Evolutionary conservation across 2,113 vertebrate genomes (phyloP).

Genomic region (Coreoperca whiteheadi): DNA sequence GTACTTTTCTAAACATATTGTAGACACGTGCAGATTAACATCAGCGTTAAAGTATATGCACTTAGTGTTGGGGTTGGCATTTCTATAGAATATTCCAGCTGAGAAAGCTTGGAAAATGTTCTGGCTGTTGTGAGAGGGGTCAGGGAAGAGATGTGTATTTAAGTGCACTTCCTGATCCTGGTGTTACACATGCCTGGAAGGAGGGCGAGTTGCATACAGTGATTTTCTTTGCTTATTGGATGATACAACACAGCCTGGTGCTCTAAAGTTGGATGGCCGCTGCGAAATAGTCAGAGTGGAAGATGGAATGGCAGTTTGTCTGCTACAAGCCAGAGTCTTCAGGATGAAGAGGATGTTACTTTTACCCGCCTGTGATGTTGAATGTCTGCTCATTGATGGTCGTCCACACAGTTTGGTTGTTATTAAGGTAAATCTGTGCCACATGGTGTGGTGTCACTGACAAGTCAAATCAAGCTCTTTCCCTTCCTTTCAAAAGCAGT

Average conservation of each 20-base stretch:
- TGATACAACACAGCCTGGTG: not conserved
- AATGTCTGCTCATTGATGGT: slow-evolving; percentile 16
- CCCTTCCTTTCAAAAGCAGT: not conserved
- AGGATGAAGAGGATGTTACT: not conserved
- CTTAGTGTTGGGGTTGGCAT: not conserved
- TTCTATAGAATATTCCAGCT: not conserved
- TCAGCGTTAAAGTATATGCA: not conserved
- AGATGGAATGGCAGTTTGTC: not conserved
- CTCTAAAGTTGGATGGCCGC: not conserved
- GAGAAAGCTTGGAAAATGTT: not conserved
- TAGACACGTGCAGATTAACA: not conserved
- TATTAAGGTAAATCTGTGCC: not conserved
- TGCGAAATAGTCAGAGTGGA: not conserved
- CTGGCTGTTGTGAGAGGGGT: slow-evolving; percentile 14
- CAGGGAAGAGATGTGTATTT: slow-evolving; percentile 17
- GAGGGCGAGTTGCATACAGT: slow-evolving; percentile 9
- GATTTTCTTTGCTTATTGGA: slow-evolving; percentile 36
- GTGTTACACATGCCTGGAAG: slow-evolving; percentile 1
- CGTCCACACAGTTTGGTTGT: slow-evolving; percentile 1
- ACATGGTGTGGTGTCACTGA: not conserved
- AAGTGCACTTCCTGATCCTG: slow-evolving; percentile 14
- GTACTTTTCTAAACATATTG: not conserved
- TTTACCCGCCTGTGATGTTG: slow-evolving; percentile 1
- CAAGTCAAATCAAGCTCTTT: slow-evolving; percentile 16
- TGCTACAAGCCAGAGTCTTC: not conserved